Conservation (phyloP, 2,888 invertebrate genomes). For the Acronicta alni region DNA sequence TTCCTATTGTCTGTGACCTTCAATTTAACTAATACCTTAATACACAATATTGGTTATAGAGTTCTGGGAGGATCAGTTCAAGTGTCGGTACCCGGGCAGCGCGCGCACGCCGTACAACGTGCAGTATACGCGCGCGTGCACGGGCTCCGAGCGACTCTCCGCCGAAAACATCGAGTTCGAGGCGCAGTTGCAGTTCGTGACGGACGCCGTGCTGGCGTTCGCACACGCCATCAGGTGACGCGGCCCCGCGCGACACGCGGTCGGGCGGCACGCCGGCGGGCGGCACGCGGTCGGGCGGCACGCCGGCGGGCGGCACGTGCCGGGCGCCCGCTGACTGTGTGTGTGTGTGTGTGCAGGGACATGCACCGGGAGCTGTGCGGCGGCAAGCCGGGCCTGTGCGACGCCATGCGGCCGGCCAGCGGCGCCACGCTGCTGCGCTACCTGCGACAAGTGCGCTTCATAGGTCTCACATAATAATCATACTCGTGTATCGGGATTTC, state of each 20-base stretch:
- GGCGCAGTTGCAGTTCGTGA: slow-evolving; percentile 98
- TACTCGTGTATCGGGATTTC: neutral
- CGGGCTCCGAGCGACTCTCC: slow-evolving; percentile 93
- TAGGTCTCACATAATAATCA: slow-evolving; percentile 55
- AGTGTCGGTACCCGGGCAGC: slow-evolving; percentile 95
- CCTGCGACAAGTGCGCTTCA: slow-evolving; percentile 95
- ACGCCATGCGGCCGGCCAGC: slow-evolving; percentile 96
- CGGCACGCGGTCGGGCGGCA: too few species aligned
- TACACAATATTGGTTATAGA: slow-evolving; percentile 85
- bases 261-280: too few species aligned
- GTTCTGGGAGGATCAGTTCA: slow-evolving; percentile 98
- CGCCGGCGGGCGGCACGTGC: too few species aligned
- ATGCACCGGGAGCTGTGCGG: slow-evolving; percentile 95
- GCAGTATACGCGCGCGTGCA: slow-evolving; percentile 92
- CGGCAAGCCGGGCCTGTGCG: slow-evolving; percentile 93
- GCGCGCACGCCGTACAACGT: slow-evolving; percentile 94
- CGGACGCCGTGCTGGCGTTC: slow-evolving; percentile 98
- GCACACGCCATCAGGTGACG: slow-evolving; percentile 94
- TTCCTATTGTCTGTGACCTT: neutral
- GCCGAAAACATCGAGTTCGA: slow-evolving; percentile 95
- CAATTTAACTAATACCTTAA: too few species aligned
- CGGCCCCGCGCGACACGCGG: neutral
- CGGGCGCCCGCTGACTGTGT: neutral
- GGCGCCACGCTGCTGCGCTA: slow-evolving; percentile 96
- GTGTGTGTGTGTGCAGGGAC: slow-evolving; percentile 86